Evolutionary conservation across 1,140 invertebrate genomes (phyloP).

Genomic region (Drosophila pallidifrons): DNA sequence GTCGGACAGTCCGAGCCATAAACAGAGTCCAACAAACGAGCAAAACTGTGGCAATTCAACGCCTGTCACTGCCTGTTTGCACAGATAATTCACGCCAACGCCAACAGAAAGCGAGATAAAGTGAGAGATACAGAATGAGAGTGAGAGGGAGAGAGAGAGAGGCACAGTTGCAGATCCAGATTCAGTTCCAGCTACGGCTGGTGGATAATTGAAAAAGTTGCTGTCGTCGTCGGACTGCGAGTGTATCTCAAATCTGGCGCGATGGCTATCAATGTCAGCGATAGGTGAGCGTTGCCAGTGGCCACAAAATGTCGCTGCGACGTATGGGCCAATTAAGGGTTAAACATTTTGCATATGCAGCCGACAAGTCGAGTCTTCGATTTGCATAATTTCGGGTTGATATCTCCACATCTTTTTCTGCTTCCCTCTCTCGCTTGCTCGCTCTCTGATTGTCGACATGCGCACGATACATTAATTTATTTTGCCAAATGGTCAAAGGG

Average conservation of each 20-base stretch:
- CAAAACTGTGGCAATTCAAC: constrained; percentile 72
- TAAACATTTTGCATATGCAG: constrained; percentile 80
- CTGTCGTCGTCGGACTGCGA: constrained; percentile 28
- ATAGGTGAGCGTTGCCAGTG: constrained; percentile 64
- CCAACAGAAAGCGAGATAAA: constrained; percentile 21
- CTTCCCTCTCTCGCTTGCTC: background rate
- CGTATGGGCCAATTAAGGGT: constrained; percentile 79
- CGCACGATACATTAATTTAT: constrained; percentile 58
- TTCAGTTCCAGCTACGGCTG: constrained; percentile 36
- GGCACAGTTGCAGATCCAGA: constrained; percentile 9
- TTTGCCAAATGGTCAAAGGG: constrained; percentile 29
- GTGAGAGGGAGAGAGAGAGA: constrained; percentile 6
- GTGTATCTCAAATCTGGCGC: constrained; percentile 49
- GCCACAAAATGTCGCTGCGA: constrained; percentile 57
- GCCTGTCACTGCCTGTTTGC: constrained; percentile 80
- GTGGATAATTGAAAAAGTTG: constrained; percentile 78
- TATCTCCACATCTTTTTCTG: constrained; percentile 23
- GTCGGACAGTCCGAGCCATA: constrained; percentile 32
- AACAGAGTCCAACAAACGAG: constrained; percentile 17
- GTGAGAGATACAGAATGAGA: background rate
- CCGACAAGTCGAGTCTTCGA: constrained; percentile 37
- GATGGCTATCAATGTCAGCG: constrained; percentile 78
- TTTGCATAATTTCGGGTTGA: constrained; percentile 81
- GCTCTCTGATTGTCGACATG: constrained; percentile 22
- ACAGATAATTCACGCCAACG: constrained; percentile 80